Conservation (phyloP, 2,888 invertebrate species). For the Thera obeliscata region DNA sequence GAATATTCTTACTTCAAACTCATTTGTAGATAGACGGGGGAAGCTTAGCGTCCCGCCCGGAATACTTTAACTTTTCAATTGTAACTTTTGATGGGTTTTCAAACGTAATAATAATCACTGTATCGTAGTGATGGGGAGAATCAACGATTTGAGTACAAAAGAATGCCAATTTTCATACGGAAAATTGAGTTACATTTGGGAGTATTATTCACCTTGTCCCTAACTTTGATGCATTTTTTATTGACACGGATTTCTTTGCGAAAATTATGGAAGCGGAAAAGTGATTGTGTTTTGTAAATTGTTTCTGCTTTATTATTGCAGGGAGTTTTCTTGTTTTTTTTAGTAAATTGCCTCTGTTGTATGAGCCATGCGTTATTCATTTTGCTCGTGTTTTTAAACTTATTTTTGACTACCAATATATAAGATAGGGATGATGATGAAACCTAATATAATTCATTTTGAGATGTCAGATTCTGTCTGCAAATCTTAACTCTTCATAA, state of each 20-base stretch:
- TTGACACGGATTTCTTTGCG: slow-evolving; percentile 54
- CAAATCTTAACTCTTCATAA: too few species aligned
- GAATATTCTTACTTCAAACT: slow-evolving; percentile 78
- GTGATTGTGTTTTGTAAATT: slow-evolving; percentile 42
- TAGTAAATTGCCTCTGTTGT: background rate
- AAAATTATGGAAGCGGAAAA: slow-evolving; percentile 42
- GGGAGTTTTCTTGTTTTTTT: slow-evolving; percentile 4
- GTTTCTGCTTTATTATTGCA: slow-evolving; percentile 27
- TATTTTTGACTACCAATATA: too few species aligned
- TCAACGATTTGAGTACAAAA: slow-evolving; percentile 76
- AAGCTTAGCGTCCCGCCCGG: slow-evolving; percentile 75
- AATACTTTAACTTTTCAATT: slow-evolving; percentile 85
- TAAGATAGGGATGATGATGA: too few species aligned
- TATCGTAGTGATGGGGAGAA: slow-evolving; percentile 76
- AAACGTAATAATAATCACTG: slow-evolving; percentile 83
- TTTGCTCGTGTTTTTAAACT: background rate
- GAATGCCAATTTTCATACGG: slow-evolving; percentile 80
- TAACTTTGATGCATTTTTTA: slow-evolving; percentile 63
- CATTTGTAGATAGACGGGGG: slow-evolving; percentile 77
- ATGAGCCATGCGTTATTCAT: background rate
- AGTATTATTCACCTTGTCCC: slow-evolving; percentile 70
- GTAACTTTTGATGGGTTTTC: slow-evolving; percentile 85
- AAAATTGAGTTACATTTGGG: slow-evolving; percentile 78
- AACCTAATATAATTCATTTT: too few species aligned
- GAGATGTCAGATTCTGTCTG: too few species aligned